Evolutionary conservation across 2,888 invertebrate species (phyloP).

Genomic region (Agapostemon virescens): DNA sequence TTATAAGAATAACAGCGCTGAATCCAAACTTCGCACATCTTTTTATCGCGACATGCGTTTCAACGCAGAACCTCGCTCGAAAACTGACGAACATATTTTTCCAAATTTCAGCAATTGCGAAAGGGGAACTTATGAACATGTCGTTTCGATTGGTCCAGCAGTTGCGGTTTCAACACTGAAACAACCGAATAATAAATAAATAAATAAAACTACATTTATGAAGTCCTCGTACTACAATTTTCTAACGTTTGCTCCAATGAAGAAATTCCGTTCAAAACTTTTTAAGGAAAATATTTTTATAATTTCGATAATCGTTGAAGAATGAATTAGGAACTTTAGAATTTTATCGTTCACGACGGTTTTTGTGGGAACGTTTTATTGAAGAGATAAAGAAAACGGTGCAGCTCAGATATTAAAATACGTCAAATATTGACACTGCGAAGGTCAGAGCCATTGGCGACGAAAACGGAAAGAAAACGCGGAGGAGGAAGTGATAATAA

Average conservation of each 20-base stretch:
- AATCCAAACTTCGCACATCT: background rate
- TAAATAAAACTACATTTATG: too few relatives aligned
- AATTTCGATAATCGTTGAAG: background rate
- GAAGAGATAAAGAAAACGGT: background rate
- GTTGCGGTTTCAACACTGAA: too few relatives aligned
- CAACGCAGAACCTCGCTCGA: too few relatives aligned
- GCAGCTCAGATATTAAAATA: background rate
- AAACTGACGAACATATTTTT: too few relatives aligned
- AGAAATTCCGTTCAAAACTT: background rate
- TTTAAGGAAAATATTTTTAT: background rate
- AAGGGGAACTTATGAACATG: too few relatives aligned
- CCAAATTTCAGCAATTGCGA: too few relatives aligned
- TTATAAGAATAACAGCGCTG: background rate
- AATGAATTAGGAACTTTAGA: background rate
- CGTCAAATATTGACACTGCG: background rate
- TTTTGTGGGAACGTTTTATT: background rate
- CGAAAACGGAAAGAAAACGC: background rate
- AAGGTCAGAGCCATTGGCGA: background rate
- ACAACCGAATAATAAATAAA: too few relatives aligned
- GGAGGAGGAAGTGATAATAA: slow-evolving; percentile 1
- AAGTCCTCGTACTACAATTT: too few relatives aligned
- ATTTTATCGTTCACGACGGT: background rate
- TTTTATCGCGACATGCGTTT: too few relatives aligned
- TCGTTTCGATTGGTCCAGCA: too few relatives aligned
- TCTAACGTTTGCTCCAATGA: too few relatives aligned